Percentiles rank a stretch among this genome's conserved stretches.
phyloP scores from a whole-genome alignment of 2,797 vertebrate species.

The Artibeus lituratus region DNA sequence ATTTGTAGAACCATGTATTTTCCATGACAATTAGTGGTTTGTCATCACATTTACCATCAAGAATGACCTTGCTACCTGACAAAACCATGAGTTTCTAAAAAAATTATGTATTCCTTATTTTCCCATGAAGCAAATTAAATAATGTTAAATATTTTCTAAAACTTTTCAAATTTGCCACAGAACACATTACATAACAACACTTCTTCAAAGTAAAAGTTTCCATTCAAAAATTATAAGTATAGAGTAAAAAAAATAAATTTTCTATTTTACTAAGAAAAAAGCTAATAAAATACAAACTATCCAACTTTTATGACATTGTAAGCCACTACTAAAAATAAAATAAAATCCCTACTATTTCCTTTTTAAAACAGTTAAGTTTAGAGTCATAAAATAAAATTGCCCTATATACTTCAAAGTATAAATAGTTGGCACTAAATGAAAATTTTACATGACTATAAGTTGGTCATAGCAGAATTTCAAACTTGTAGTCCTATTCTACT shows the following conservation, averaged over 20 bases:
- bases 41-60: neutral
- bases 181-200: neutral
- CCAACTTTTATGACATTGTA: neutral
- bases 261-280: neutral
- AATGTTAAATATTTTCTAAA: conserved; percentile 42
- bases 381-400: conserved; percentile 24
- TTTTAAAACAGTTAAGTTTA: conserved; percentile 36
- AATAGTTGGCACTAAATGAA: conserved; percentile 14
- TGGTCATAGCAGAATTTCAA: conserved; percentile 25
- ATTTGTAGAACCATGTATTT: neutral
- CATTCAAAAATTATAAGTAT: conserved; percentile 31
- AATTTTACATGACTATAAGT: conserved; percentile 17
- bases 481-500: neutral
- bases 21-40: neutral
- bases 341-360: neutral
- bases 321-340: neutral
- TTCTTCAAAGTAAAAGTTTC: conserved; percentile 38
- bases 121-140: conserved; percentile 42
- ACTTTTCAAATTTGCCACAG: neutral
- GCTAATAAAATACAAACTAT: neutral
- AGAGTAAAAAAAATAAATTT: neutral
- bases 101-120: neutral
- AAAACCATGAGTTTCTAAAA: neutral
- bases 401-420: neutral
- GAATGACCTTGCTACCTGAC: neutral